Percentiles rank a stretch among this genome's conserved stretches.
phyloP scores from a whole-genome alignment of 2,888 invertebrate genomes.

The Polyommatus iphigenia region DNA sequence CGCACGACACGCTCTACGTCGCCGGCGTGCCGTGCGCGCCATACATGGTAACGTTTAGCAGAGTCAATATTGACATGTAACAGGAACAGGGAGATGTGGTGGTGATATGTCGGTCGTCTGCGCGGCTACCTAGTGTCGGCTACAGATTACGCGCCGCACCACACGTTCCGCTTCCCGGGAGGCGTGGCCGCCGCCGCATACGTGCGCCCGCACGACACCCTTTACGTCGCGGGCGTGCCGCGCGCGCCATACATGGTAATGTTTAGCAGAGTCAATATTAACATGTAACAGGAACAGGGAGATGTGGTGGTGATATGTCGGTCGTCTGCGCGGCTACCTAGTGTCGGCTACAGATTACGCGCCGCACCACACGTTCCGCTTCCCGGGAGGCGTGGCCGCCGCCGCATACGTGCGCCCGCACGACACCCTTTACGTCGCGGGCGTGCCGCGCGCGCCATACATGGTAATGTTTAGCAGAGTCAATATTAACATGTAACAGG shows the following conservation, averaged over 20 bases:
- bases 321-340: constrained; percentile 78
- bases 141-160: constrained; percentile 49
- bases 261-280: background rate
- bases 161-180: constrained; percentile 45
- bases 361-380: background rate
- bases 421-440: constrained; percentile 69
- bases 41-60: constrained; percentile 46
- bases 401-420: constrained; percentile 76
- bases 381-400: constrained; percentile 79
- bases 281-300: too few relatives aligned
- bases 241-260: constrained; percentile 50
- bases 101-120: constrained; percentile 75
- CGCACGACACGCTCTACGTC: constrained; percentile 76
- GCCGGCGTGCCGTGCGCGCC: constrained; percentile 40
- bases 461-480: constrained; percentile 46
- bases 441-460: constrained; percentile 41
- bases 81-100: too few relatives aligned
- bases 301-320: constrained; percentile 55
- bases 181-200: constrained; percentile 82
- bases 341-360: constrained; percentile 78
- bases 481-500: constrained; percentile 53
- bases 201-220: constrained; percentile 74
- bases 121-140: constrained; percentile 81
- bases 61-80: background rate
- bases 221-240: constrained; percentile 55